Conservation (phyloP, 1,140 invertebrate species). For the Chlorops oryzae region DNA sequence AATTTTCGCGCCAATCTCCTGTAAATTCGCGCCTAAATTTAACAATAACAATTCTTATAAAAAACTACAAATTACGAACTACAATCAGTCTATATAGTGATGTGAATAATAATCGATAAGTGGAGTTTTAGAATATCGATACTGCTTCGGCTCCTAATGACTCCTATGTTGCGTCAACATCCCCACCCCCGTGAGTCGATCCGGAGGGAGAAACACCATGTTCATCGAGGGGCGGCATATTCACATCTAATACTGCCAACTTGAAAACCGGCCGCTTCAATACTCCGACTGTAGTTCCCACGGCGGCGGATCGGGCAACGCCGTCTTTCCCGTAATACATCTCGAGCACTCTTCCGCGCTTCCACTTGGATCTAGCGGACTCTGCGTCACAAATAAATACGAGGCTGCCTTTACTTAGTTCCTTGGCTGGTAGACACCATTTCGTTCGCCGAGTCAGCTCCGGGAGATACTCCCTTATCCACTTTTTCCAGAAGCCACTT, state of each 20-base stretch:
- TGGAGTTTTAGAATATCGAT: too few species aligned
- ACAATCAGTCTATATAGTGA: too few species aligned
- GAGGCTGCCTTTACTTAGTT: neutral
- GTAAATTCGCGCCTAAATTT: too few species aligned
- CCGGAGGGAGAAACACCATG: neutral
- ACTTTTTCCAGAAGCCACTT: neutral
- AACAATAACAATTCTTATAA: too few species aligned
- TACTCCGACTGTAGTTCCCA: slow-evolving; percentile 26
- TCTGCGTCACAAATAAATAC: neutral
- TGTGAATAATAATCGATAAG: too few species aligned
- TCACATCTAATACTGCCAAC: neutral
- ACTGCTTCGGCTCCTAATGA: too few species aligned
- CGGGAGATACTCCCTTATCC: neutral
- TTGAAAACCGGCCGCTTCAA: neutral
- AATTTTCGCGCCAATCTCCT: too few species aligned
- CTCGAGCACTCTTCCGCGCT: slow-evolving; percentile 14
- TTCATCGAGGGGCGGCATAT: neutral
- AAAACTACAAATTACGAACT: too few species aligned
- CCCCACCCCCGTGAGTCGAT: neutral
- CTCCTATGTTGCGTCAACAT: neutral
- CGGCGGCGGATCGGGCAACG: slow-evolving; percentile 26
- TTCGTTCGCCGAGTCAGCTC: neutral
- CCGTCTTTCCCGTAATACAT: slow-evolving; percentile 31
- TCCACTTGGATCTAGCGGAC: neutral
- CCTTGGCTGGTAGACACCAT: neutral